Percentiles rank a stretch among this genome's conserved stretches.
Conservation (phyloP, 35 echinoderm and acorn worm species). For the Heliocidaris erythrogramma region DNA sequence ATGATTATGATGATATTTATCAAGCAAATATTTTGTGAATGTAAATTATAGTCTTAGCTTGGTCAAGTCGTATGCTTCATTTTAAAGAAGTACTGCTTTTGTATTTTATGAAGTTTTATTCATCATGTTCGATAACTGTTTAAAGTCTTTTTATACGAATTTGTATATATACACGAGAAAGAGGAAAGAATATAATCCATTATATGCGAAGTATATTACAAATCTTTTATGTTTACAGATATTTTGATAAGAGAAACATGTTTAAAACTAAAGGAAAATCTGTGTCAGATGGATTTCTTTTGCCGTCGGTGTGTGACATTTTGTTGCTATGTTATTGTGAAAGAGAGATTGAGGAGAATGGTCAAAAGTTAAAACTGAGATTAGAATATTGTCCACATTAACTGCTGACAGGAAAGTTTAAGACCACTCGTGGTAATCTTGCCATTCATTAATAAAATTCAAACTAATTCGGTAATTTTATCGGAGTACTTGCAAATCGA, state of each 20-base stretch:
- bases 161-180: not conserved
- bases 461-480: too few relatives aligned
- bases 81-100: conserved; percentile 2
- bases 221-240: not conserved
- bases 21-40: not conserved
- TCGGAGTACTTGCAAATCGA: too few relatives aligned
- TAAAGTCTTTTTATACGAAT: not conserved
- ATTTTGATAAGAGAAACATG: not conserved
- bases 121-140: not conserved
- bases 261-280: not conserved
- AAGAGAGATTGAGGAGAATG: not conserved
- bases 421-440: too few relatives aligned
- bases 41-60: not conserved
- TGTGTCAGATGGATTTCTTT: not conserved
- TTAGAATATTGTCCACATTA: not conserved
- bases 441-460: too few relatives aligned
- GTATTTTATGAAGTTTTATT: not conserved
- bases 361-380: not conserved
- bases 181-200: not conserved
- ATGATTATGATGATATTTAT: not conserved
- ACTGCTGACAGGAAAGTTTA: too few relatives aligned
- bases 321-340: not conserved
- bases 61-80: not conserved
- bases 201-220: conserved; percentile 13
- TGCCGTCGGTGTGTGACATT: not conserved